Conservation (phyloP, 2,797 vertebrate genomes). For the Gadopsis bispinosus region DNA sequence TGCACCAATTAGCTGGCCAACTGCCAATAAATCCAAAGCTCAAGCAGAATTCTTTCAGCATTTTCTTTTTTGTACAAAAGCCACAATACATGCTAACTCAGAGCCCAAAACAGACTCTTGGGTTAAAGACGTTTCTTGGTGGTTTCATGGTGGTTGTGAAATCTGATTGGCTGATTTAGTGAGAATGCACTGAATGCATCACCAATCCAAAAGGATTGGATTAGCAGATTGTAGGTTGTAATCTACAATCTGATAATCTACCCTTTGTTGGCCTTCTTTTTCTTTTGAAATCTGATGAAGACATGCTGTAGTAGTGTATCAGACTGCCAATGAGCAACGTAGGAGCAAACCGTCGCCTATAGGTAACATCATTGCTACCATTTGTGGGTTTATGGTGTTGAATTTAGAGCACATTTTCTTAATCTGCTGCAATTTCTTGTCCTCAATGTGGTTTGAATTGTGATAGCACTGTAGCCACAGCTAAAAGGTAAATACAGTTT, state of each 20-base stretch:
- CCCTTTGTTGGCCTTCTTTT: not conserved
- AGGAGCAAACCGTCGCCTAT: not conserved
- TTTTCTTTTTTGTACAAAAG: not conserved
- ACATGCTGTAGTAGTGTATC: not conserved
- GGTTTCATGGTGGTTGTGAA: not conserved
- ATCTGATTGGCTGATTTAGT: conserved; percentile 1
- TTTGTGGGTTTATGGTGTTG: not conserved
- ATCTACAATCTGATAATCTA: not conserved
- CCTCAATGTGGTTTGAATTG: not conserved
- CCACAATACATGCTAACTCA: not conserved
- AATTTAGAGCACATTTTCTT: not conserved
- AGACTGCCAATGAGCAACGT: not conserved
- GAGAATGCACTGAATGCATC: not conserved
- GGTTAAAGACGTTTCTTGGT: not conserved
- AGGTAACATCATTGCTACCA: no score
- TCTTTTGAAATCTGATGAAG: not conserved
- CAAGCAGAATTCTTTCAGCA: not conserved
- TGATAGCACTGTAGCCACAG: not conserved
- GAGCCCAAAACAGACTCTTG: not conserved
- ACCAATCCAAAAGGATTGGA: no score
- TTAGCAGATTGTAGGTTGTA: no score
- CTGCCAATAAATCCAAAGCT: not conserved
- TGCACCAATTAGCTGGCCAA: not conserved
- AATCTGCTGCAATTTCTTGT: not conserved
- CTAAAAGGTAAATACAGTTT: not conserved